Conservation (phyloP, 1,140 invertebrate species). For the Drosophila kepulauana region DNA sequence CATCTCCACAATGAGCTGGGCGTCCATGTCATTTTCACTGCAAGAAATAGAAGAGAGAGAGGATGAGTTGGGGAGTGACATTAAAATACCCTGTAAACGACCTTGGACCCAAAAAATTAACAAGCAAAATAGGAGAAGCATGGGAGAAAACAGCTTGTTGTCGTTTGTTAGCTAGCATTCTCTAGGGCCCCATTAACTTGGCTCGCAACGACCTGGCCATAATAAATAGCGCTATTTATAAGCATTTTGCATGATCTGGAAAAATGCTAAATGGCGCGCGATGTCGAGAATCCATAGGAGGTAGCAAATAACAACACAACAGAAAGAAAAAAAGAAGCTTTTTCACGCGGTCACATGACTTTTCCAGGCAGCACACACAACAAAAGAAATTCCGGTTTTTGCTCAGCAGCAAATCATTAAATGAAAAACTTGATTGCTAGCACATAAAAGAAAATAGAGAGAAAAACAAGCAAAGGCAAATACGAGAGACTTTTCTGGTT, state of each 20-base stretch:
- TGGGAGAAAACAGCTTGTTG: not conserved
- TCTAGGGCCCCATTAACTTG: slow-evolving; percentile 32
- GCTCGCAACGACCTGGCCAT: slow-evolving; percentile 36
- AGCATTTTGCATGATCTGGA: slow-evolving; percentile 27
- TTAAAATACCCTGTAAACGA: slow-evolving; percentile 30
- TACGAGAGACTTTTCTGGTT: slow-evolving; percentile 23
- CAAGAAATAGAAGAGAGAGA: slow-evolving; percentile 43
- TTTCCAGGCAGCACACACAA: slow-evolving; percentile 36
- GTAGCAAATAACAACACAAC: not conserved
- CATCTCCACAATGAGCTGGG: slow-evolving; percentile 94
- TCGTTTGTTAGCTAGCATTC: slow-evolving; percentile 16
- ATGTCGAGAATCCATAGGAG: slow-evolving; percentile 14
- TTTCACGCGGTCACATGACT: slow-evolving; percentile 24
- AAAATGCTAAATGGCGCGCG: slow-evolving; percentile 22
- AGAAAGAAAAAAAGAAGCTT: not conserved
- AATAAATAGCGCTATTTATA: slow-evolving; percentile 65
- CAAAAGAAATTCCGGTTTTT: slow-evolving; percentile 71
- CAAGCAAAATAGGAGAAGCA: not conserved
- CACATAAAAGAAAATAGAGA: slow-evolving; percentile 30
- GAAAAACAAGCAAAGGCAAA: slow-evolving; percentile 51
- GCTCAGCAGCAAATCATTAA: slow-evolving; percentile 26
- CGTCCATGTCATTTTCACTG: slow-evolving; percentile 93
- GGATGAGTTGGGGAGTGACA: not conserved
- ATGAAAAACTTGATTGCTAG: slow-evolving; percentile 64
- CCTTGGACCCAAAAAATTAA: slow-evolving; percentile 28